Conservation (phyloP, 2,113 vertebrate species). For the Gambusia affinis region DNA sequence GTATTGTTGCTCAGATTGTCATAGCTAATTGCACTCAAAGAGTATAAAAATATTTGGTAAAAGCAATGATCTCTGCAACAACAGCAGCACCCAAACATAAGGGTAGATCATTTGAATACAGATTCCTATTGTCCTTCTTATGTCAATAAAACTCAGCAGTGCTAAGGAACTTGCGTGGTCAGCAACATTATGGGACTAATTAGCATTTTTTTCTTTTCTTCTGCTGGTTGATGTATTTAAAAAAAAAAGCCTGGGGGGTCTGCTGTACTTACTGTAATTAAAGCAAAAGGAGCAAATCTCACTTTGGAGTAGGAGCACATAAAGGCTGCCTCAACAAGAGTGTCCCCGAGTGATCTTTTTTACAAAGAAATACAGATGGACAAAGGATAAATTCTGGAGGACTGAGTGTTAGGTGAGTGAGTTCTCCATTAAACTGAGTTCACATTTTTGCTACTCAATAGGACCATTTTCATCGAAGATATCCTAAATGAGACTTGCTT, state of each 20-base stretch:
- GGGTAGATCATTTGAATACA: conserved; percentile 72
- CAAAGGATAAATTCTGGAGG: conserved; percentile 51
- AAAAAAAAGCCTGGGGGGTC: conserved; percentile 75
- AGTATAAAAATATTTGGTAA: conserved; percentile 27
- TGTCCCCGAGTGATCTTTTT: conserved; percentile 56
- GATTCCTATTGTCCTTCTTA: conserved; percentile 78
- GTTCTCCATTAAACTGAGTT: conserved; percentile 14
- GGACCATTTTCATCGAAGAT: conserved; percentile 28
- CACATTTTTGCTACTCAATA: conserved; percentile 24
- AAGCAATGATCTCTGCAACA: conserved; percentile 9
- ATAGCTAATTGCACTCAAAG: conserved; percentile 33
- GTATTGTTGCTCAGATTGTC: conserved; percentile 6
- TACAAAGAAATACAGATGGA: conserved; percentile 37
- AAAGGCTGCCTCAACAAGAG: conserved; percentile 52
- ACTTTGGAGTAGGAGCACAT: conserved; percentile 58
- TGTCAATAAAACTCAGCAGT: conserved; percentile 79
- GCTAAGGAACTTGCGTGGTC: conserved; percentile 71
- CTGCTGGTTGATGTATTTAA: conserved; percentile 77
- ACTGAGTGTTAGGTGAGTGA: conserved; percentile 23
- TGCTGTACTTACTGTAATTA: conserved; percentile 78
- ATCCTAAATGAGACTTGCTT: conserved; percentile 43
- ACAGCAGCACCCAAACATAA: conserved; percentile 36
- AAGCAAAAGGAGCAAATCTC: conserved; percentile 68
- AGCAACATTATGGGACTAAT: conserved; percentile 79
- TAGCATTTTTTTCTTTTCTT: conserved; percentile 80